Evolutionary conservation across 2,888 invertebrate species (phyloP), one percentile per base, ranked within the genome.

Genomic region (Acleris cristana): DNA sequence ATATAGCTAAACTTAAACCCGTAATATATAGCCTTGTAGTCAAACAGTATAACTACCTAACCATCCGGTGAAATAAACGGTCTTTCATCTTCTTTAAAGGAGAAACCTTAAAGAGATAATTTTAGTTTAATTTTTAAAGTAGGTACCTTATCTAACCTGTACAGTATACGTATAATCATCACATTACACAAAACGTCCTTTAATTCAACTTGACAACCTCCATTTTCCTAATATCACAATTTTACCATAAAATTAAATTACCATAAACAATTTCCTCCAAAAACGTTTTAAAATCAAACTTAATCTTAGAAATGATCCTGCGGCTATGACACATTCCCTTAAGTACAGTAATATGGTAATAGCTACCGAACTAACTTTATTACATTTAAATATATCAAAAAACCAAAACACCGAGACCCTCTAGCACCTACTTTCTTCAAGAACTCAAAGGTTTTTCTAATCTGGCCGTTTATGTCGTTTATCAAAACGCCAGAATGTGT

Each of bases 291-390:
- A 83, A 86, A 85, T 84, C 79, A 83, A 83, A 83, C 74, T 76
- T 73, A 80, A 85, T 78, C 78, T 85, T 79, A 82, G 77, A 79
- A 77, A 81, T 78, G 72, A 64, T 72, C 80, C 80, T 65, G 53
- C 69, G 86, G 88, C 88, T 84, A 87, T 85, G 87, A 86, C 87
- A 87, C 79, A 85, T 81, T 80, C 76, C 71, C 66, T 74, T 73
- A 76, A 74, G 74, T 75, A 76, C 83, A 56, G 67, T 84, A 84
- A 81, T 79, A 83, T 83, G 81, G 80, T 85, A 80, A 86, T 83
- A 77, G 80, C 86, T 84, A 82, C 86, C 75, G 78, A 77, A 74
- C 72, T 73, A 66, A 73, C 71, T 73, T 67, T 71, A 55, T 72
- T 72, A 71, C 60, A 70, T 68, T 65, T 64, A 64, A 67, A 48